Percentiles rank a stretch among this genome's conserved stretches.
Conservation (phyloP, 2,113 vertebrate species). For the Chaenogobius annularis region DNA sequence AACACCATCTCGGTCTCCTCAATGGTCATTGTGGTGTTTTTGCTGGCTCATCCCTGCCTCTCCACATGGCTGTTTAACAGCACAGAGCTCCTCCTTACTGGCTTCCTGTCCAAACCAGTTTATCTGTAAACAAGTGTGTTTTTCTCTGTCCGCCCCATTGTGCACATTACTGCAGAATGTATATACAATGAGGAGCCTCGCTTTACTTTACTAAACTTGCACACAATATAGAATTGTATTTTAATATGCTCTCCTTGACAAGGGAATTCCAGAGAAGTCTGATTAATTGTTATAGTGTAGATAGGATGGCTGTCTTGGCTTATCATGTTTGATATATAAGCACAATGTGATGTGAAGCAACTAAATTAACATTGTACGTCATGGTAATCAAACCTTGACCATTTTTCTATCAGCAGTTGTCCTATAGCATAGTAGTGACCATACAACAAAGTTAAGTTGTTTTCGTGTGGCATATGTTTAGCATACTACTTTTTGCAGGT, state of each 20-base stretch:
- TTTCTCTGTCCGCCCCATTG: slow-evolving; percentile 73
- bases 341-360: not conserved
- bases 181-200: slow-evolving; percentile 63
- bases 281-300: slow-evolving; percentile 49
- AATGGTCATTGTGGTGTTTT: slow-evolving; percentile 66
- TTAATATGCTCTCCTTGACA: not conserved
- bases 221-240: not conserved
- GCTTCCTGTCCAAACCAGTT: slow-evolving; percentile 80
- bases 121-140: slow-evolving; percentile 80
- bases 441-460: not conserved
- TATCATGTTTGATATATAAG: slow-evolving; percentile 40
- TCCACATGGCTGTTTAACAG: slow-evolving; percentile 77
- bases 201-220: slow-evolving; percentile 34
- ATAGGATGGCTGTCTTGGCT: slow-evolving; percentile 57
- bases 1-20: slow-evolving; percentile 55
- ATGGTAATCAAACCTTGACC: too few species aligned
- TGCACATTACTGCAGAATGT: slow-evolving; percentile 67
- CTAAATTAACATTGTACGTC: not conserved
- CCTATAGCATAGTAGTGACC: not conserved
- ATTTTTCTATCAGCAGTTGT: not conserved
- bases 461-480: not conserved
- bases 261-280: slow-evolving; percentile 33
- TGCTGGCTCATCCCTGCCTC: slow-evolving; percentile 76
- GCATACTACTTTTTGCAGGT: not conserved
- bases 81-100: slow-evolving; percentile 76